Conservation (phyloP, 2,888 invertebrate species). For the Spodoptera exigua region DNA sequence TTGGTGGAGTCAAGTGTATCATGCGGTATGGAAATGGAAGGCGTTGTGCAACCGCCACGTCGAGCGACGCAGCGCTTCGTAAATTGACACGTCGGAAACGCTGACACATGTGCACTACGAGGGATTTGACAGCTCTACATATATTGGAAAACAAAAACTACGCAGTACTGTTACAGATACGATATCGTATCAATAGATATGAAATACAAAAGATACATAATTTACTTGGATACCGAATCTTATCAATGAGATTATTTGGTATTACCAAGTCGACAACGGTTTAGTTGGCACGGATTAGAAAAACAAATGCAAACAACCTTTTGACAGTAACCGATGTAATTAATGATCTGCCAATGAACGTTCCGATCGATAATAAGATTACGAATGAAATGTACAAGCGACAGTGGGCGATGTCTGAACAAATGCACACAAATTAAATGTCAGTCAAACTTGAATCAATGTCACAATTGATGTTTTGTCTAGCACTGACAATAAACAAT, state of each 20-base stretch:
- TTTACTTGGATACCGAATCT: conserved; percentile 62
- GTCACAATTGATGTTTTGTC: conserved; percentile 62
- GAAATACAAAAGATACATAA: conserved; percentile 67
- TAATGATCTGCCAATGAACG: conserved; percentile 56
- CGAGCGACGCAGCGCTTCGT: conserved; percentile 43
- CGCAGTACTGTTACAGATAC: conserved; percentile 68
- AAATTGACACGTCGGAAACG: conserved; percentile 40
- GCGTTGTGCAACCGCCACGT: conserved; percentile 45
- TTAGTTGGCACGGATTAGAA: conserved; percentile 35
- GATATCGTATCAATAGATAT: conserved; percentile 61
- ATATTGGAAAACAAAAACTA: conserved; percentile 59
- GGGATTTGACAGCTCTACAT: conserved; percentile 39
- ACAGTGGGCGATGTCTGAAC: conserved; percentile 67
- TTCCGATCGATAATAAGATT: conserved; percentile 55
- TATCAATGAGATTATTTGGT: conserved; percentile 60
- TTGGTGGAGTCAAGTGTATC: conserved; percentile 62
- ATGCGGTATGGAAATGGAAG: conserved; percentile 56
- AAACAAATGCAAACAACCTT: conserved; percentile 50
- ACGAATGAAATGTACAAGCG: conserved; percentile 59
- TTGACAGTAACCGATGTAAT: conserved; percentile 56
- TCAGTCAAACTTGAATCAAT: conserved; percentile 70
- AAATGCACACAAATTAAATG: conserved; percentile 67
- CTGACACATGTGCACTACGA: conserved; percentile 23
- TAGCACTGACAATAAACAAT: conserved; percentile 73
- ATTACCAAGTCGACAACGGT: conserved; percentile 55